Conservation (phyloP, 2,113 vertebrate genomes). For the Melanerpes formicivorus region DNA sequence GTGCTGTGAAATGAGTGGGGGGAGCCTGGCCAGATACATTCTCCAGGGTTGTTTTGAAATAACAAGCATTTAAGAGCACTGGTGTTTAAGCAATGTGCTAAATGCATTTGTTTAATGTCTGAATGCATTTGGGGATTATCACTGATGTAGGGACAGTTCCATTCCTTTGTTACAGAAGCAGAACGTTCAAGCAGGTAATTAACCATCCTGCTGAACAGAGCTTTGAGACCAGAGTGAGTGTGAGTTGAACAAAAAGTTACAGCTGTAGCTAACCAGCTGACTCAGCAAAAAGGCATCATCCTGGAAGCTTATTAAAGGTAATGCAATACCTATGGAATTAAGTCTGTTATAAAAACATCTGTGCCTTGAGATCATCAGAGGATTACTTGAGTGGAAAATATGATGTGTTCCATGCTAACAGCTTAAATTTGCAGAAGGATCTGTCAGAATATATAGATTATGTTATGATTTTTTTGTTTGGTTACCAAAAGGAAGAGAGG, state of each 20-base stretch:
- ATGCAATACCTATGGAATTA: conserved; percentile 21
- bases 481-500: background rate
- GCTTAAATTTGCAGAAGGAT: background rate
- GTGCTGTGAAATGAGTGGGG: background rate
- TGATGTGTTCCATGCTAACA: background rate
- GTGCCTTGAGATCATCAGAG: background rate
- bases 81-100: background rate
- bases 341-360: conserved; percentile 15
- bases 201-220: background rate
- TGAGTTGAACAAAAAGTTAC: background rate
- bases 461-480: background rate
- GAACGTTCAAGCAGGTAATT: background rate
- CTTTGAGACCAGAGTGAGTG: background rate
- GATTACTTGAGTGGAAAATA: conserved; percentile 26
- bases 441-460: background rate
- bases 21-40: background rate
- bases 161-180: background rate
- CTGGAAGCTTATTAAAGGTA: conserved; percentile 6
- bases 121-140: background rate
- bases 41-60: background rate
- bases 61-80: background rate
- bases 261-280: conserved; percentile 25
- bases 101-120: background rate
- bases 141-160: background rate
- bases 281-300: conserved; percentile 31